A percentile compares a stretch with the other conserved stretches of the same genome.
Evolutionary conservation across 2,888 invertebrate species (phyloP).

Genomic region (Pedicia rivosa): DNA sequence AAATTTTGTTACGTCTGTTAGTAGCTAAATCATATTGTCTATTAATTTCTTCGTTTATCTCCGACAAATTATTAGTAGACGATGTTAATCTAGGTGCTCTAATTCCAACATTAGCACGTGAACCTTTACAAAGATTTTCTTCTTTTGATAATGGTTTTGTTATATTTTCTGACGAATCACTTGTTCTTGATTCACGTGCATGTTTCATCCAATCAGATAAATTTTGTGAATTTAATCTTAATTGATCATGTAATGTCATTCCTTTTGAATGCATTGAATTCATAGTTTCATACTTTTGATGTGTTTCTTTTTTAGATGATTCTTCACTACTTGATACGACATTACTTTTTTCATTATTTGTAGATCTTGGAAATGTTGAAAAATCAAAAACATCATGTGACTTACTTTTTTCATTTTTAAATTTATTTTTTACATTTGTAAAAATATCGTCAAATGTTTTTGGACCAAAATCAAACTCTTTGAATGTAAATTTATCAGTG

Average conservation of each 20-base stretch:
- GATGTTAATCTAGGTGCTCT: slow-evolving; percentile 25
- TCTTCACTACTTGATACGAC: too few species aligned
- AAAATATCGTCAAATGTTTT: slow-evolving; percentile 18
- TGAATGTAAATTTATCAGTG: slow-evolving; percentile 25
- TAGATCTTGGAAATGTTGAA: too few species aligned
- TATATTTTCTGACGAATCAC: slow-evolving; percentile 27
- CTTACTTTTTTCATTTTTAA: slow-evolving; percentile 1
- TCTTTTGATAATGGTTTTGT: slow-evolving; percentile 26
- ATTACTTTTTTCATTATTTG: too few species aligned
- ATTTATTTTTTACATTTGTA: background rate
- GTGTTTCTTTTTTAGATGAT: too few species aligned
- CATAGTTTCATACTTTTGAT: too few species aligned
- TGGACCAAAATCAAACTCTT: slow-evolving; percentile 29
- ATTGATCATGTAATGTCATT: slow-evolving; percentile 9
- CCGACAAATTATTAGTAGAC: slow-evolving; percentile 17
- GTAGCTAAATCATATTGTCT: background rate
- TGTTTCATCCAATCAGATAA: slow-evolving; percentile 31
- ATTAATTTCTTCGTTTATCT: background rate
- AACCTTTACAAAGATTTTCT: slow-evolving; percentile 6
- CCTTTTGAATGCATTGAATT: too few species aligned
- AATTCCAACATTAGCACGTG: slow-evolving; percentile 19
- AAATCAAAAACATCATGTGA: slow-evolving; percentile 2
- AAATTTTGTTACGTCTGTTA: background rate
- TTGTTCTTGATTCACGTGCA: slow-evolving; percentile 22
- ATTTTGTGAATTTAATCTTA: slow-evolving; percentile 24